These are phyloP conservation scores for Bos indicus DNA, from an alignment of 2,113 vertebrate genomes.

Conservation along the genomic window DNA sequence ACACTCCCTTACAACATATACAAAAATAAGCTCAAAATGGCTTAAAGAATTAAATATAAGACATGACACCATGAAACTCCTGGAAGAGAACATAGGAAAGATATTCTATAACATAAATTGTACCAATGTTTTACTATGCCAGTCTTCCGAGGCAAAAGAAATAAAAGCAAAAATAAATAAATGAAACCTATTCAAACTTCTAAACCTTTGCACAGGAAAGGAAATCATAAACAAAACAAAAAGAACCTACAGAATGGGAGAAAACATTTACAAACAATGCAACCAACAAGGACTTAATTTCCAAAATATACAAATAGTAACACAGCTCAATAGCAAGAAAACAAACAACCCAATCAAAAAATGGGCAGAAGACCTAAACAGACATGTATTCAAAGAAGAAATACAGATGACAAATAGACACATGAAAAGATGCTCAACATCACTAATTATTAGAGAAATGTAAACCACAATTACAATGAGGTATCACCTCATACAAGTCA, in stretches of 20 bases:
- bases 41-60: not conserved
- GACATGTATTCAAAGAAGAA: not conserved
- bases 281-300: not conserved
- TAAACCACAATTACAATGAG: not conserved
- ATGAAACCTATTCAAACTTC: not conserved
- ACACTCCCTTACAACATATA: not conserved
- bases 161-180: not conserved
- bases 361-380: not conserved
- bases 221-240: not conserved
- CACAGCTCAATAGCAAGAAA: not conserved
- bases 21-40: not conserved
- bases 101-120: not conserved
- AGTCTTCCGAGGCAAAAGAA: not conserved
- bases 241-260: not conserved
- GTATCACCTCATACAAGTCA: not conserved
- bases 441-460: not conserved
- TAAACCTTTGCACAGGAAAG: not conserved
- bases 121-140: not conserved
- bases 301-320: not conserved
- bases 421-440: not conserved
- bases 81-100: not conserved
- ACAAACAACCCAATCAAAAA: not conserved
- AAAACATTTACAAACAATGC: not conserved
- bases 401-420: not conserved
- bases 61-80: not conserved